These are phyloP conservation scores for Betta splendens DNA, from an alignment of 2,797 vertebrate species.

Conservation along the genomic window DNA sequence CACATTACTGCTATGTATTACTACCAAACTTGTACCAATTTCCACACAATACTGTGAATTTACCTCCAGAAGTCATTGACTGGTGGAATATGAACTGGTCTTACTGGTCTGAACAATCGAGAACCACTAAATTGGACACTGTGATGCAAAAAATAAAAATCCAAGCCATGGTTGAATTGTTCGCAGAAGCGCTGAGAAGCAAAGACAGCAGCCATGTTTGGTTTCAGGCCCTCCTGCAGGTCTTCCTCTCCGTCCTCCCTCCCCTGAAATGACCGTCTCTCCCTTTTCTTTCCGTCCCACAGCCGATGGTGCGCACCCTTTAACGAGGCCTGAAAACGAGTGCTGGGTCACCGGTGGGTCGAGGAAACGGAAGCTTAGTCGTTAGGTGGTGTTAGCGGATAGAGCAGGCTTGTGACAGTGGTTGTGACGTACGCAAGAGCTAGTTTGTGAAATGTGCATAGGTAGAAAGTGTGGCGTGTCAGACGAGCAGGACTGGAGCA, in stretches of 20 bases:
- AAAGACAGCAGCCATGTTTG: conserved; percentile 14
- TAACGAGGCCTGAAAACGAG: conserved; percentile 20
- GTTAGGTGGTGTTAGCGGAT: conserved; percentile 70
- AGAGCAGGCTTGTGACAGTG: conserved; percentile 66
- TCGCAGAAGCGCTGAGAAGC: conserved; percentile 51
- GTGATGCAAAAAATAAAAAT: conserved; percentile 49
- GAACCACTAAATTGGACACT: conserved; percentile 34
- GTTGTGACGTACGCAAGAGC: conserved; percentile 72
- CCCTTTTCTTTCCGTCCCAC: conserved; percentile 21
- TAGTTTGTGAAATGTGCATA: conserved; percentile 69
- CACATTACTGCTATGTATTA: background rate
- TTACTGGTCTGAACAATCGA: background rate
- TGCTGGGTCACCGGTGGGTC: conserved; percentile 21
- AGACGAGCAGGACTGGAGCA: conserved; percentile 48
- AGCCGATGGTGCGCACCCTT: conserved; percentile 22
- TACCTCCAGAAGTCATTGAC: background rate
- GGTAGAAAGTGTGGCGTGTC: conserved; percentile 65
- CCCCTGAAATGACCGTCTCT: conserved; percentile 19
- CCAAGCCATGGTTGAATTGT: conserved; percentile 72
- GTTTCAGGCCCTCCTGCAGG: conserved; percentile 44
- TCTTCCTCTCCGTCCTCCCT: conserved; percentile 38
- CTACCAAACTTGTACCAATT: background rate
- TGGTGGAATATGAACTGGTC: background rate
- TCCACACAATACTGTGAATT: conserved; percentile 2
- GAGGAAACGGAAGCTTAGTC: conserved; percentile 43